phyloP scores from a whole-genome alignment of 64 coral and sea anemone genomes.

The Stichodactyla helianthus region DNA sequence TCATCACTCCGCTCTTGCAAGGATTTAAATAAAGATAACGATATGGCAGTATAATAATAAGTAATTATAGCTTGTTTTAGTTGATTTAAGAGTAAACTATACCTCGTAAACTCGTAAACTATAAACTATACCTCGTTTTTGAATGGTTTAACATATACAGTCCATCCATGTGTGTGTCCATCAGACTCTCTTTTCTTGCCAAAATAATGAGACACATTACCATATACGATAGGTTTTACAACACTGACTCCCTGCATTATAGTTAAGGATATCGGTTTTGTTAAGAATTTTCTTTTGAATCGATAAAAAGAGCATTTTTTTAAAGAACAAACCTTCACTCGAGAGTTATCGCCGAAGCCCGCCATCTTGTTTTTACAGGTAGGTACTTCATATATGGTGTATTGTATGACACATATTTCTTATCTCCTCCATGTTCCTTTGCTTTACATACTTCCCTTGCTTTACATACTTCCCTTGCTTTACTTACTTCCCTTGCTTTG shows the following conservation, averaged over 20 bases:
- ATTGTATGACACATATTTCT: no score
- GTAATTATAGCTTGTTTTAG: no score
- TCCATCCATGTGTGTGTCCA: constrained; percentile 97
- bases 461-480: no score
- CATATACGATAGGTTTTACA: constrained; percentile 94
- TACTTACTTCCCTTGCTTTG: no score
- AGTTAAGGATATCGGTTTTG: neutral
- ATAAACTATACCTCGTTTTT: constrained; percentile 75
- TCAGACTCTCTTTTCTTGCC: constrained; percentile 97
- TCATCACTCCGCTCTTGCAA: no score
- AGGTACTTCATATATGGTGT: no score
- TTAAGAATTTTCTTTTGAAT: neutral
- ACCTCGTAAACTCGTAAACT: constrained; percentile 72
- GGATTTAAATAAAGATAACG: no score
- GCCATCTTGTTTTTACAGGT: constrained; percentile 62
- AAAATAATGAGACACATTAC: constrained; percentile 96
- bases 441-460: no score
- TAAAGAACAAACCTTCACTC: constrained; percentile 76
- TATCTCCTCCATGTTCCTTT: no score
- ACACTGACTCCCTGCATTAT: constrained; percentile 68
- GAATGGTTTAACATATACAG: constrained; percentile 85
- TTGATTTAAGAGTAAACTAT: neutral
- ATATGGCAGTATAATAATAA: no score
- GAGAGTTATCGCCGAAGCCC: constrained; percentile 71
- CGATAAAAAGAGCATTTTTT: neutral